Percentiles rank a stretch among this genome's conserved stretches.
These are phyloP conservation scores for Dyspetes luteomarginatus DNA, from an alignment of 2,888 invertebrate genomes.

Conservation along the genomic window DNA sequence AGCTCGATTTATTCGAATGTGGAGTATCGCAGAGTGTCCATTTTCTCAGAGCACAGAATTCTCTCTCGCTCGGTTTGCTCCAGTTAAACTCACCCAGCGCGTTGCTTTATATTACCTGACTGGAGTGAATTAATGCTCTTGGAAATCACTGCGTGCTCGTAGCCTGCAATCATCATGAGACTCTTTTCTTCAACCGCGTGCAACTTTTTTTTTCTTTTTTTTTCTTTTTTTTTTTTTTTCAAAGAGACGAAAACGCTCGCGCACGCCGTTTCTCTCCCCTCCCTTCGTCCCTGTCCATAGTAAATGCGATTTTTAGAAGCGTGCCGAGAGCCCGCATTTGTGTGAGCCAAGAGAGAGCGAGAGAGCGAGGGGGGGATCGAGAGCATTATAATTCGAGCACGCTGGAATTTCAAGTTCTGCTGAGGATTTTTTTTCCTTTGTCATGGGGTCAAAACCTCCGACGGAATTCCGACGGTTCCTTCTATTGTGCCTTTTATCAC, in stretches of 20 bases:
- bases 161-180: too few relatives aligned
- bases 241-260: not conserved
- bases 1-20: constrained; percentile 23
- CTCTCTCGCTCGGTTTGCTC: not conserved
- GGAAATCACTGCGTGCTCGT: too few relatives aligned
- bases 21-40: not conserved
- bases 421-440: constrained; percentile 49
- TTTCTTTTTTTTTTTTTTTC: not conserved
- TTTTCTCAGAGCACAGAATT: not conserved
- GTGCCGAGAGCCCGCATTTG: too few relatives aligned
- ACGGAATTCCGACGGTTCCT: constrained; percentile 53
- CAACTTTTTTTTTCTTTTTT: too few relatives aligned
- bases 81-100: not conserved
- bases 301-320: constrained; percentile 32
- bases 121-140: too few relatives aligned
- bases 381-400: constrained; percentile 53
- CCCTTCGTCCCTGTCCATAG: not conserved
- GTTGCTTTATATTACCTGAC: too few relatives aligned
- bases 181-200: too few relatives aligned
- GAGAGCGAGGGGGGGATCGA: constrained; percentile 5
- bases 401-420: constrained; percentile 59
- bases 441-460: constrained; percentile 61
- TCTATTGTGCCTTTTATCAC: constrained; percentile 53
- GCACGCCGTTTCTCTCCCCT: not conserved
- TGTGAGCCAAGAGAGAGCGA: constrained; percentile 14